phyloP scores from a whole-genome alignment of 2,888 invertebrate genomes.

The Amphipyra tragopoginis region DNA sequence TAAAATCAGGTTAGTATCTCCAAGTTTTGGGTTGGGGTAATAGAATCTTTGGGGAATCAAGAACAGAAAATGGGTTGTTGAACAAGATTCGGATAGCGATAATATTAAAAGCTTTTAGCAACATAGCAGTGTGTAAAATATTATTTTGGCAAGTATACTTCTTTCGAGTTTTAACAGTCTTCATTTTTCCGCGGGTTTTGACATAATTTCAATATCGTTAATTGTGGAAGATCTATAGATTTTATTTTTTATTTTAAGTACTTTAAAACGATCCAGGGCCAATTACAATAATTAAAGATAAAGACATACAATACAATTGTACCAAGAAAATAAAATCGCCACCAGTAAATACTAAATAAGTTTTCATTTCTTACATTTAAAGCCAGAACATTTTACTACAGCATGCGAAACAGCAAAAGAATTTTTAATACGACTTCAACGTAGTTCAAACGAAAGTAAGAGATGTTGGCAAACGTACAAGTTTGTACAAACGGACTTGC shows the following conservation, averaged over 20 bases:
- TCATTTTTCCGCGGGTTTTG: no score
- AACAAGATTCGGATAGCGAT: not conserved
- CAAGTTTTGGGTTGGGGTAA: slow-evolving; percentile 16
- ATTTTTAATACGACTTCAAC: slow-evolving; percentile 23
- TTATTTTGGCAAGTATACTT: no score
- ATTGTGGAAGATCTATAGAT: no score
- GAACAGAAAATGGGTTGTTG: slow-evolving; percentile 9
- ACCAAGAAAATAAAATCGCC: no score
- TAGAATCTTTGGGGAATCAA: not conserved
- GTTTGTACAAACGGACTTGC: slow-evolving; percentile 23
- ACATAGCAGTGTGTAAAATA: not conserved
- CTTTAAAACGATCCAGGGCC: no score
- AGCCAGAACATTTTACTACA: slow-evolving; percentile 7
- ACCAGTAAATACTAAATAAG: no score
- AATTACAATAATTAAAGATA: no score
- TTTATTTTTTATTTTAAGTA: no score
- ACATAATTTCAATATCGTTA: no score
- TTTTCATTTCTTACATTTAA: slow-evolving; percentile 2
- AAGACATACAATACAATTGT: no score
- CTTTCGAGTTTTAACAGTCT: no score
- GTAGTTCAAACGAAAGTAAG: slow-evolving; percentile 47
- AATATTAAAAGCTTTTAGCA: slow-evolving; percentile 6
- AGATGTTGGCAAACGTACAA: slow-evolving; percentile 52
- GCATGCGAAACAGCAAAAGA: slow-evolving; percentile 7
- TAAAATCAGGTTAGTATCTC: slow-evolving; percentile 2